These are phyloP conservation scores for Sebastolobus altivelis DNA, from an alignment of 2,797 vertebrate genomes.

Conservation along the genomic window DNA sequence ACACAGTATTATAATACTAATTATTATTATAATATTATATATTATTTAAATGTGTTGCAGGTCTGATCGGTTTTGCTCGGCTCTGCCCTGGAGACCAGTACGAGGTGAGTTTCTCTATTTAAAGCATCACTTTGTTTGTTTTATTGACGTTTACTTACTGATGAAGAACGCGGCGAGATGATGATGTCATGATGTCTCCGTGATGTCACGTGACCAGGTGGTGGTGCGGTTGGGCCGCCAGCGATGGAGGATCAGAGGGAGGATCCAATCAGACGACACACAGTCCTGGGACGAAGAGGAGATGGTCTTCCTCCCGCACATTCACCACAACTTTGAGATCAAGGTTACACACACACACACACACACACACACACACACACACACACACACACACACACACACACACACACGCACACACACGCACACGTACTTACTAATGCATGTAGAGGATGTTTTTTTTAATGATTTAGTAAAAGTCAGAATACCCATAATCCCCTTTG, in stretches of 20 bases:
- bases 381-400: too few species aligned
- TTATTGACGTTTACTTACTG: background rate
- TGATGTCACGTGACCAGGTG: conserved; percentile 83
- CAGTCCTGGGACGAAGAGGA: conserved; percentile 96
- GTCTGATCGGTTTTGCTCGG: conserved; percentile 95
- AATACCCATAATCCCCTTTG: background rate
- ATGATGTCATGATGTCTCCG: background rate
- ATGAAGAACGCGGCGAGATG: background rate
- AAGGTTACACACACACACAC: conserved; percentile 84
- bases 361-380: background rate
- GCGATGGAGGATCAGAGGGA: conserved; percentile 93
- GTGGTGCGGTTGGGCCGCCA: conserved; percentile 92
- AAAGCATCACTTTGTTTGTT: background rate
- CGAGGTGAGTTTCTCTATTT: conserved; percentile 85
- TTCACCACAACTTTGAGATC: conserved; percentile 94
- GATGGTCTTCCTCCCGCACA: conserved; percentile 92
- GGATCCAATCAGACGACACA: conserved; percentile 92
- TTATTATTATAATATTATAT: background rate
- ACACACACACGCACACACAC: background rate
- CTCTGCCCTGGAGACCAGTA: conserved; percentile 98
- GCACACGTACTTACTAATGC: too few species aligned
- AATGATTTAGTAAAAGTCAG: too few species aligned
- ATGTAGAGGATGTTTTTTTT: too few species aligned
- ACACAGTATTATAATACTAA: background rate
- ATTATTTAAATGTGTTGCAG: conserved; percentile 77